Conservation (phyloP, 2,797 vertebrate species). For the Lepus townsendii region DNA sequence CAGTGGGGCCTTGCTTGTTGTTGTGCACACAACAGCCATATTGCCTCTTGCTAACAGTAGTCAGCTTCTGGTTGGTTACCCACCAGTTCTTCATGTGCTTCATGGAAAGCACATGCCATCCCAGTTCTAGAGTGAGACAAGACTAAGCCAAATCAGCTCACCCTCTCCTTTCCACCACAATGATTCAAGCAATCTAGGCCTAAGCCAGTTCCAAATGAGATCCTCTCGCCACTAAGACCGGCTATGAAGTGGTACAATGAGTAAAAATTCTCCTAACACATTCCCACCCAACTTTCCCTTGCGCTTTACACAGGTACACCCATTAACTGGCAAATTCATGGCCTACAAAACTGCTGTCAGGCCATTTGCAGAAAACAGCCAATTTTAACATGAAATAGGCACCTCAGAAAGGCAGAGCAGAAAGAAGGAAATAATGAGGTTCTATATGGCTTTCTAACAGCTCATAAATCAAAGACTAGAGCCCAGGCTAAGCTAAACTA, state of each 20-base stretch:
- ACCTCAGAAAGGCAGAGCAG: constrained; percentile 14
- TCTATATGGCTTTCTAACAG: constrained; percentile 29
- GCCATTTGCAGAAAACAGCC: neutral
- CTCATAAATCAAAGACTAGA: constrained; percentile 61
- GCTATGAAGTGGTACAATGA: constrained; percentile 13
- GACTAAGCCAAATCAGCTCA: neutral
- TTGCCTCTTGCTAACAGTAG: neutral
- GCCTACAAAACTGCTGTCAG: neutral
- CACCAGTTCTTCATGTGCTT: neutral
- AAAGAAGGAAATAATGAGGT: constrained; percentile 43
- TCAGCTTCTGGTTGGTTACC: neutral
- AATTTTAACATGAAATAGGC: neutral
- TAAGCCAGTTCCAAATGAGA: neutral
- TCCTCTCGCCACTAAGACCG: neutral
- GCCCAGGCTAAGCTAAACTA: neutral
- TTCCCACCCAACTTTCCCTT: neutral
- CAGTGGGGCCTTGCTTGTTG: neutral
- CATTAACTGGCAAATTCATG: neutral
- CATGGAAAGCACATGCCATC: neutral
- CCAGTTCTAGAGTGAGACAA: neutral
- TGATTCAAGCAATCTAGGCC: constrained; percentile 31
- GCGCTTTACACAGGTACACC: neutral
- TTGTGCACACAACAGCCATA: neutral
- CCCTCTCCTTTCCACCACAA: neutral
- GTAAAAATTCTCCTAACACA: constrained; percentile 7